Evolutionary conservation across 1,140 invertebrate genomes (phyloP), one percentile per base, ranked within the genome.

Genomic region (Chelonus insularis): DNA sequence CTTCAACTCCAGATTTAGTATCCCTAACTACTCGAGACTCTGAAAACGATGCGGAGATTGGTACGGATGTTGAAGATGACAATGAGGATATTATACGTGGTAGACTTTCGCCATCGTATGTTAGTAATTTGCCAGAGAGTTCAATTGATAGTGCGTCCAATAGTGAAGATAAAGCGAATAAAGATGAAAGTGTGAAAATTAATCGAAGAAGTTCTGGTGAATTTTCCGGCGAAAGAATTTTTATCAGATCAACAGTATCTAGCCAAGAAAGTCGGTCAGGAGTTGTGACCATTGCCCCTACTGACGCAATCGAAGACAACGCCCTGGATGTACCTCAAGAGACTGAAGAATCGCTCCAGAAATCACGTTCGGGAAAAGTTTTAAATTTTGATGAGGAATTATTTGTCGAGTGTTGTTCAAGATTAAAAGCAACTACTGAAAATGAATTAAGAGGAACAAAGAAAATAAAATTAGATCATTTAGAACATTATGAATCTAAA

Each of bases 331-430:
- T 77, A 4, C 72, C 77, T 0, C 69, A 72, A 4, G 71, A 76
- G 2, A 68, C 71, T 0, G 50, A 57, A 5, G 62, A 68, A 2
- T 48, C 56, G 0, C 47, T 64, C 0, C 64, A 72, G 18, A 75
- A 79, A 20, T 66, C 71, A 0, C 66, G 77, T 5, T 73, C 78
- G 16, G 78, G 75, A 0, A 81, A 80, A 12, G 78, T 81, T 1
- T 43, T 82, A 7, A 82, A 82, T 39, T 79, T 75, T 8, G 79
- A 81, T 25, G 77, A 81, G 39, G 79, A 79, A 36, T 60, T 81
- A 8, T 82, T 82, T 29, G 79, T 80, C 0, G 80, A 82, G 36
- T 80, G 80, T 36, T 81, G 80, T 56, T 81, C 79, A 0, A 74
- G 80, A 37, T 43, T 82, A 3, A 82, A 82, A 55, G 78, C 80